phyloP scores from a whole-genome alignment of 2,888 invertebrate species.

The Chouioia cunea region DNA sequence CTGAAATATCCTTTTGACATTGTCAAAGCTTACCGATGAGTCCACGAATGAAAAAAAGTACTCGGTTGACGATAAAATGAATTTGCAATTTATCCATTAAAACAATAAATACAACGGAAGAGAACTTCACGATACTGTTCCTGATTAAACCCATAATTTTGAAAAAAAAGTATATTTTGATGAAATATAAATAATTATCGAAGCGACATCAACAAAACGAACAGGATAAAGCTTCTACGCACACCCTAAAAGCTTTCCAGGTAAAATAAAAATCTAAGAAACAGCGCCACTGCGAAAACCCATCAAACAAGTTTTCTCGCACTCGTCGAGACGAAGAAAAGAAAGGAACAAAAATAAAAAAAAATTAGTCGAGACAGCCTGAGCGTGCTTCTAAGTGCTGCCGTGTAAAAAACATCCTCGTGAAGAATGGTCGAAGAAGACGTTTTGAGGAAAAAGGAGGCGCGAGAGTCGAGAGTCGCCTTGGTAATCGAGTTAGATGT shows the following conservation, averaged over 20 bases:
- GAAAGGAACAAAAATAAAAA: neutral
- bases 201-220: neutral
- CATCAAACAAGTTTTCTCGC: neutral
- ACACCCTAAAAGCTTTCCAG: too few relatives aligned
- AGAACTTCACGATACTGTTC: too few relatives aligned
- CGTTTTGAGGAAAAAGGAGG: neutral
- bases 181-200: constrained; percentile 2
- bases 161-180: too few relatives aligned
- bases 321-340: constrained; percentile 4
- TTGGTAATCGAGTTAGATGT: constrained; percentile 48
- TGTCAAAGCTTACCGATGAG: too few relatives aligned
- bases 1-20: too few relatives aligned
- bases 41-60: too few relatives aligned
- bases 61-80: too few relatives aligned
- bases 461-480: neutral
- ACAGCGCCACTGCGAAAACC: neutral
- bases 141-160: too few relatives aligned
- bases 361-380: constrained; percentile 1
- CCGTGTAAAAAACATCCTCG: neutral
- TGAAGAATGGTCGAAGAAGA: neutral
- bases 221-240: too few relatives aligned
- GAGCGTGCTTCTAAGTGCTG: neutral
- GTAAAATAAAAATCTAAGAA: too few relatives aligned
- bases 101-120: too few relatives aligned
- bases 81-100: too few relatives aligned